Evolutionary conservation across 1,140 invertebrate species (phyloP).

Genomic region (Nymphalis io): DNA sequence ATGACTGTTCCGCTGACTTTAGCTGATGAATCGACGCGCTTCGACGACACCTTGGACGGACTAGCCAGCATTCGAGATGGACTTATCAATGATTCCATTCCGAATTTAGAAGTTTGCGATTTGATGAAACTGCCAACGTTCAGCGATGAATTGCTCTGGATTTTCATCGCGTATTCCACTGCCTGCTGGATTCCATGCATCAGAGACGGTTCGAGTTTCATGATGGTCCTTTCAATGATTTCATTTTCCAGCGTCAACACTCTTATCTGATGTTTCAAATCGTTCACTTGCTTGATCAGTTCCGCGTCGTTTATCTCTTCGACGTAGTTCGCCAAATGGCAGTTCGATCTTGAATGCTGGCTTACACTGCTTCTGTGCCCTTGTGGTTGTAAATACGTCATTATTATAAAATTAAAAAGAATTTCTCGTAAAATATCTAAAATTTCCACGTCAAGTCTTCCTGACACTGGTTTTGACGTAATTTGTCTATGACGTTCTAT

Average conservation of each 20-base stretch:
- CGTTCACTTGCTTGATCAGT: slow-evolving; percentile 61
- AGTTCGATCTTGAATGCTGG: slow-evolving; percentile 56
- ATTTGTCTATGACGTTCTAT: background rate
- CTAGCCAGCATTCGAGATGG: slow-evolving; percentile 64
- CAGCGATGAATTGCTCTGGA: slow-evolving; percentile 55
- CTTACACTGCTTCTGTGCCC: slow-evolving; percentile 52
- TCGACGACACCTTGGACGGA: slow-evolving; percentile 60
- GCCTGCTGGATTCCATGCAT: slow-evolving; percentile 71
- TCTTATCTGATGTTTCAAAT: slow-evolving; percentile 61
- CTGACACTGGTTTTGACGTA: slow-evolving; percentile 3
- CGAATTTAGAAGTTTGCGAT: slow-evolving; percentile 60
- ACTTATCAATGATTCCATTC: slow-evolving; percentile 54
- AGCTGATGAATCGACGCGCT: slow-evolving; percentile 61
- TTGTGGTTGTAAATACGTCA: slow-evolving; percentile 44
- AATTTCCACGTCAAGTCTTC: slow-evolving; percentile 13
- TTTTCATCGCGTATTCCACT: slow-evolving; percentile 64
- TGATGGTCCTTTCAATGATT: slow-evolving; percentile 67
- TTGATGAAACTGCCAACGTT: slow-evolving; percentile 59
- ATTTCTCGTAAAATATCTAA: slow-evolving; percentile 22
- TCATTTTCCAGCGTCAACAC: slow-evolving; percentile 68
- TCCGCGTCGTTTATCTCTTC: slow-evolving; percentile 66
- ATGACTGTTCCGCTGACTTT: slow-evolving; percentile 61
- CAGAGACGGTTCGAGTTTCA: slow-evolving; percentile 64
- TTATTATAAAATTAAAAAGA: slow-evolving; percentile 21
- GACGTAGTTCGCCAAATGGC: slow-evolving; percentile 52